Base-by-base conservation (phyloP, 2,113 vertebrate species). In the Sinocyclocheilus maitianheensis region DNA sequence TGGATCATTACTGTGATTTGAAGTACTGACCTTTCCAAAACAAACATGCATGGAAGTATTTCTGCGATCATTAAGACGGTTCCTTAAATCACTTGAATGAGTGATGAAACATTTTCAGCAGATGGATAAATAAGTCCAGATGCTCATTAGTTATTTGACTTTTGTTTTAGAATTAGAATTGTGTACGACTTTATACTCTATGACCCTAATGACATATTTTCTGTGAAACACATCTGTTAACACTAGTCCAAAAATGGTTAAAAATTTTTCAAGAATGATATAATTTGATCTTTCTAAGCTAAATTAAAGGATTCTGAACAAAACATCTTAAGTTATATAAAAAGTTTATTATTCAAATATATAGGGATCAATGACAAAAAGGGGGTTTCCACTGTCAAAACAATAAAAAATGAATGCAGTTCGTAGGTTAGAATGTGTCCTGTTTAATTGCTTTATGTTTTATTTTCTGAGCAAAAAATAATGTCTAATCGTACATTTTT, bases 101-200 rank as follows among this genome's bases (percentile, higher is more conserved):
- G n/a, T 48, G 40, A 13, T 14, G 72, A 75, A 75, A 24, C 43
- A 48, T 46, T 75, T 75, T 24, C 43, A 75, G n/a, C 72, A 75
- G 43, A 75, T 75, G 72, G 40, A 75, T 75, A 75, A 48, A 75
- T n/a, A 48, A 48, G 22, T 75, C 43, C 72, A 75, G 72, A 48
- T 48, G 43, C 43, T 48, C 43, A 75, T 75, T 48, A 75, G 43
- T 8, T 75, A 24, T 48, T 75, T 72, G 37, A 72, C 20, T 43
- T 43, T 40, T 72, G 37, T 72, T 75, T 74, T 48, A 48, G 5
- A 75, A 75, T 75, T 75, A 24, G 40, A 48, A 75, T 48, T 46
- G 3, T 14, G 43, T 14, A 24, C n/a, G 24, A n/a, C 43, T 75
- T 46, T 40, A 75, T 75, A 75, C 40, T 74, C 43, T 40, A 75